Base-by-base conservation (phyloP, 2,888 invertebrate genomes). In the Peribatodes rhomboidaria region DNA sequence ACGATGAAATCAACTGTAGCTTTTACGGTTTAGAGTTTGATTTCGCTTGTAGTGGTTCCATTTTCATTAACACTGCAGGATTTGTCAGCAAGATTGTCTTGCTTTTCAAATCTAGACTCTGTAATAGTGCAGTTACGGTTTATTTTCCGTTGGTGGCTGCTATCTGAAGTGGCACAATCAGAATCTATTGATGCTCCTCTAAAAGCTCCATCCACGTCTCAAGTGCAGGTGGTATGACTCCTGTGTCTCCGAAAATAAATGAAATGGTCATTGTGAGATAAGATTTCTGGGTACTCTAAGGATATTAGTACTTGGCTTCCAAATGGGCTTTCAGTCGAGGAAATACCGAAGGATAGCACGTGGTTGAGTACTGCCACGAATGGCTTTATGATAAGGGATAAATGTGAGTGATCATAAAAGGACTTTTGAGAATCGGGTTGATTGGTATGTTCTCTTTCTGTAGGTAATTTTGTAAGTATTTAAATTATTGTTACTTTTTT, bases 171-270 rank as follows among this genome's bases (percentile, higher is more conserved):
- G 86, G 85, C 73, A 80, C 74, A 83, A 83, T 85, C 83, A 78
- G 81, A 81, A 85, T 87, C 86, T 86, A 86, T 84, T 83, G 85
- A 85, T 85, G 85, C 84, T 83, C 77, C 82, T 83, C 85, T 92
- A 90, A 92, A 91, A 92, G 91, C 91, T 85, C 80, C 83, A 82
- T 81, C 79, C 78, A 80, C 80, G 80, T 85, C 83, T 90, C 88
- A 82, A 92, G 92, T 92, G 92, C 92, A 91, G 92, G 90, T 91
- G 87, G 83, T 85, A 88, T 87, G 88, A 90, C 89, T 90, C 81
- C 84, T 83, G 89, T 87, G 91, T 89, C 92, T 89, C 92, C 87
- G 78, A 90, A 92, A 92, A 92, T 92, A 92, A 90, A 91, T 89
- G 83, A 87, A 87, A 88, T 89, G 88, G 86, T 89, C 87, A 89